A percentile compares a stretch with the other conserved stretches of the same genome.
phyloP scores from a whole-genome alignment of 2,888 invertebrate genomes.

The Coelopa pilipes region DNA sequence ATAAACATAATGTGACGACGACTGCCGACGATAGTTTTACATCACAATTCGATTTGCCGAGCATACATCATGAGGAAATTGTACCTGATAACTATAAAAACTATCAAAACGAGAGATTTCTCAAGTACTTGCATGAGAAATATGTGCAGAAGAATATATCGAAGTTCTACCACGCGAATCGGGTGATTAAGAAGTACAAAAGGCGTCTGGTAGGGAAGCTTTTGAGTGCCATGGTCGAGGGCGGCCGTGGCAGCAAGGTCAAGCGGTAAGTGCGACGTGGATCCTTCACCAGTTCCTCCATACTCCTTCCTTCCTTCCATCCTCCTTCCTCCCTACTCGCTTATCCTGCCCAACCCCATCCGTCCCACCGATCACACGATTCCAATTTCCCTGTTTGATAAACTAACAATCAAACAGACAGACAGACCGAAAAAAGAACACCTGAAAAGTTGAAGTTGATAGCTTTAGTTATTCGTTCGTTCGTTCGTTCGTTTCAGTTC shows the following conservation, averaged over 20 bases:
- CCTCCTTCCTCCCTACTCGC: background rate
- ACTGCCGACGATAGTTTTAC: slow-evolving; percentile 21
- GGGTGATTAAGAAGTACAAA: slow-evolving; percentile 62
- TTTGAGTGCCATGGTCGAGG: slow-evolving; percentile 35
- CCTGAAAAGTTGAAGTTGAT: slow-evolving; percentile 16
- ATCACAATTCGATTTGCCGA: slow-evolving; percentile 51
- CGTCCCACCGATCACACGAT: background rate
- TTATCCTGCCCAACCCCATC: background rate
- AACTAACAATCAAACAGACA: background rate
- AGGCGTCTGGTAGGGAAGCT: slow-evolving; percentile 49
- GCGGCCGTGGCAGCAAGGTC: background rate
- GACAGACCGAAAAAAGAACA: background rate
- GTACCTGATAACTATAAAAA: slow-evolving; percentile 60
- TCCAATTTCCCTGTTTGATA: background rate
- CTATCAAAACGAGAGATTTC: slow-evolving; percentile 58
- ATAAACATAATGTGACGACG: slow-evolving; percentile 23
- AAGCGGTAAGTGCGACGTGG: background rate
- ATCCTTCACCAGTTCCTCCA: background rate
- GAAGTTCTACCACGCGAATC: slow-evolving; percentile 62
- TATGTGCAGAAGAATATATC: slow-evolving; percentile 62
- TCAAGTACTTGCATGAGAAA: slow-evolving; percentile 64
- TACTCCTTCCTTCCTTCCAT: too few species aligned
- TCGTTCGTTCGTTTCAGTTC: too few species aligned
- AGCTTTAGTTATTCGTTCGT: background rate
- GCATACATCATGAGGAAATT: slow-evolving; percentile 64